These are phyloP conservation scores for Tubulanus polymorphus DNA, from an alignment of 2,888 invertebrate genomes.

Conservation along the genomic window DNA sequence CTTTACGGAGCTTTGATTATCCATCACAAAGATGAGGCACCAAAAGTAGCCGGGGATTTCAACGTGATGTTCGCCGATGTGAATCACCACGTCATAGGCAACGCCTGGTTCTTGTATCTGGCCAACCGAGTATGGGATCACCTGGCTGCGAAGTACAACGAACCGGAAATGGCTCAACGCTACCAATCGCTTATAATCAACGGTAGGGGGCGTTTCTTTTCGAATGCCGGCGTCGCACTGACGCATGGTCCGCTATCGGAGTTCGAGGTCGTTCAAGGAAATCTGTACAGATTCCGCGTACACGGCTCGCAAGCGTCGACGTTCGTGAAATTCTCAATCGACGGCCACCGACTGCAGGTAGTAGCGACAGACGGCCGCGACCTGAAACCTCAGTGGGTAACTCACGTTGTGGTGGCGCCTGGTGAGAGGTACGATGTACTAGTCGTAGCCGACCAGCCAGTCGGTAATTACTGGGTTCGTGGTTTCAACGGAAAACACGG, in stretches of 20 bases:
- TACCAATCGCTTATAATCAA: not conserved
- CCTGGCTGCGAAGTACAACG: too few species aligned
- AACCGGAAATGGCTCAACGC: too few species aligned
- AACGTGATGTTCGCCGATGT: constrained; percentile 32
- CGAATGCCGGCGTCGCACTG: not conserved
- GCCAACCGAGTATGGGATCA: too few species aligned
- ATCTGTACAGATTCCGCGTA: too few species aligned
- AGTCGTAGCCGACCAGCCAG: too few species aligned
- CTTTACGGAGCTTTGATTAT: not conserved
- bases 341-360: constrained; percentile 24
- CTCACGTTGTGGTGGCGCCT: constrained; percentile 23
- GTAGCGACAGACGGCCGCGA: constrained; percentile 29
- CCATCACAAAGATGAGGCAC: too few species aligned
- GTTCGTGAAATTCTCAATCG: constrained; percentile 29
- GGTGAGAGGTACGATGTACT: constrained; percentile 39
- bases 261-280: too few species aligned
- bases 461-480: too few species aligned
- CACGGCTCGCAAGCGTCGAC: too few species aligned
- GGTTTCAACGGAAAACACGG: not conserved
- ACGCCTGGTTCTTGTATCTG: constrained; percentile 23
- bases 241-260: too few species aligned
- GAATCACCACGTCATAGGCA: constrained; percentile 29
- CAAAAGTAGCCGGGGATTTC: constrained; percentile 1
- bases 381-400: constrained; percentile 19
- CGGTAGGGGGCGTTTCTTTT: not conserved